Percentiles rank a stretch among this genome's conserved stretches.
Evolutionary conservation across 2,797 vertebrate species (phyloP).

Genomic region (Galago senegalensis): DNA sequence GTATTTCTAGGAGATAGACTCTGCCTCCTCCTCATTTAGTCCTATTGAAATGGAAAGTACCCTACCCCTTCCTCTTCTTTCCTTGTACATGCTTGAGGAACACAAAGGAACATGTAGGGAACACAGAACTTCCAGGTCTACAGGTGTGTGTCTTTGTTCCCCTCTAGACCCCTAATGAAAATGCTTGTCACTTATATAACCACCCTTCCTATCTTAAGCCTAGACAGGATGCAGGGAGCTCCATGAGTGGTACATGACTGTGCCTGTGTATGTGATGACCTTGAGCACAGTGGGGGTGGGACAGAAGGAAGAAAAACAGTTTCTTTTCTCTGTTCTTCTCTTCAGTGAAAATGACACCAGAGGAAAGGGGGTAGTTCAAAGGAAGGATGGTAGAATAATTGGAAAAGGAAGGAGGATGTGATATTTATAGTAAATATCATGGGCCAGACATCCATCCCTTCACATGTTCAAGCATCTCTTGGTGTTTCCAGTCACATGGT

Average conservation of each 20-base stretch:
- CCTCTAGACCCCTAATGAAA: not conserved
- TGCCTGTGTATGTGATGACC: not conserved
- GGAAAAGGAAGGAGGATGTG: constrained; percentile 10
- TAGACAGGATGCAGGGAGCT: not conserved
- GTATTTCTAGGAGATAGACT: not conserved
- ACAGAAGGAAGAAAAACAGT: not conserved
- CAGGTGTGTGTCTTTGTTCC: not conserved
- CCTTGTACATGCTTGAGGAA: not conserved
- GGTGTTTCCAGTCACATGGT: not conserved
- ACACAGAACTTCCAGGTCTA: not conserved
- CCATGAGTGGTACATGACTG: not conserved
- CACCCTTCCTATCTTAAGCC: not conserved
- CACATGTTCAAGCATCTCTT: not conserved
- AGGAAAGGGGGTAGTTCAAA: not conserved
- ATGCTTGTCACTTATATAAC: not conserved
- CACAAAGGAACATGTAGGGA: not conserved
- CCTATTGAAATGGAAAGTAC: not conserved
- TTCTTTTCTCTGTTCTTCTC: not conserved
- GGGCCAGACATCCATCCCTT: not conserved
- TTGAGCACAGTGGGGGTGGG: not conserved
- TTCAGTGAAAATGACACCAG: not conserved
- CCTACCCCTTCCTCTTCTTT: not conserved
- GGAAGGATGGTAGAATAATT: constrained; percentile 26
- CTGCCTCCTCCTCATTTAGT: not conserved
- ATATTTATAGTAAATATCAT: constrained; percentile 78